Percentiles rank a stretch among this genome's conserved stretches.
Conservation (phyloP, 64 coral and sea anemone species). For the Pocillopora verrucosa region DNA sequence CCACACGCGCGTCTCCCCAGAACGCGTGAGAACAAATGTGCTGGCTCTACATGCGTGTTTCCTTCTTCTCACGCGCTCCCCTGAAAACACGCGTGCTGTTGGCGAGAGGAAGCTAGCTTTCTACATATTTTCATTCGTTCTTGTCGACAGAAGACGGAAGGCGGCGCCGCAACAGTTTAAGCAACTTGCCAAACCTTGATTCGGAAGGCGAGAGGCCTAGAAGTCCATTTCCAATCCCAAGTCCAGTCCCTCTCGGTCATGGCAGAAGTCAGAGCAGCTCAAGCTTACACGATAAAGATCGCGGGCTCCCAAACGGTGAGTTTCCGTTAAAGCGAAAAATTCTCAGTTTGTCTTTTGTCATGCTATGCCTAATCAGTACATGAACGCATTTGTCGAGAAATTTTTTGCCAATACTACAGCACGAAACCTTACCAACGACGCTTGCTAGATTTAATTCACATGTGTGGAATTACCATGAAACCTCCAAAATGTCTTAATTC, state of each 20-base stretch:
- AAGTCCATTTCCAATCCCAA: conserved; percentile 46
- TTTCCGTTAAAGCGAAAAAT: not conserved
- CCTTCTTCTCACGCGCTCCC: too few species aligned
- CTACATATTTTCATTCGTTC: not conserved
- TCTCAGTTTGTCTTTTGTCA: not conserved
- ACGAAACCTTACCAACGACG: not conserved
- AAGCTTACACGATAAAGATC: conserved; percentile 30
- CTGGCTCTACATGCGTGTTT: too few species aligned
- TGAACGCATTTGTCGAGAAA: too few species aligned
- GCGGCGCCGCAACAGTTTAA: conserved; percentile 69
- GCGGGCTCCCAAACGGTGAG: conserved; percentile 41
- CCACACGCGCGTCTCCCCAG: too few species aligned
- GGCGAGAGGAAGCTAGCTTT: not conserved
- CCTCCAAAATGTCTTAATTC: too few species aligned
- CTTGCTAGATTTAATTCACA: not conserved
- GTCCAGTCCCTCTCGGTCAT: conserved; percentile 68
- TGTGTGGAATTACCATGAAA: too few species aligned
- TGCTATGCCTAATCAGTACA: not conserved
- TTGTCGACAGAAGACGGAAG: conserved; percentile 28
- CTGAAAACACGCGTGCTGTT: too few species aligned
- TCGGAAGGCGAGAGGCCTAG: conserved; percentile 21
- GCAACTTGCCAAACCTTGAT: conserved; percentile 52
- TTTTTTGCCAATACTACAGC: too few species aligned
- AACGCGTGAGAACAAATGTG: too few species aligned
- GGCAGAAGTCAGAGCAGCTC: conserved; percentile 63